Conservation (phyloP, 2,888 invertebrate species). For the Drosophila flavopinicola region DNA sequence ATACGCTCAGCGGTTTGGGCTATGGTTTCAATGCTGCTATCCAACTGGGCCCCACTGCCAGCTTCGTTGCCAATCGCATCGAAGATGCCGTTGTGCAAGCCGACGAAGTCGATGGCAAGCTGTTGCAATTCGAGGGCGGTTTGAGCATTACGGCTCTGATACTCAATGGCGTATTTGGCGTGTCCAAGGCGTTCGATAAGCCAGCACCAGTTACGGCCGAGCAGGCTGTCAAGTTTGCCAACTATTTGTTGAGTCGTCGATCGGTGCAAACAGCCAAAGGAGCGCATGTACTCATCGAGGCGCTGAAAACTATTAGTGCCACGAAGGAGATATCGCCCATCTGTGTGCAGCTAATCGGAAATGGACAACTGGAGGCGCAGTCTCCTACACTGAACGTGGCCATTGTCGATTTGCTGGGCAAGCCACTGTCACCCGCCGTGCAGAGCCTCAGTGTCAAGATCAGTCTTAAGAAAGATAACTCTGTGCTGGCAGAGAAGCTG, state of each 20-base stretch:
- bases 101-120: slow-evolving; percentile 95
- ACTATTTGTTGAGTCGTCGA: slow-evolving; percentile 94
- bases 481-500: slow-evolving; percentile 86
- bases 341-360: slow-evolving; percentile 91
- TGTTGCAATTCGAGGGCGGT: slow-evolving; percentile 96
- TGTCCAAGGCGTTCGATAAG: slow-evolving; percentile 87
- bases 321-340: slow-evolving; percentile 92
- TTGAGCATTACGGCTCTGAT: slow-evolving; percentile 90
- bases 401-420: slow-evolving; percentile 91
- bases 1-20: slow-evolving; percentile 91
- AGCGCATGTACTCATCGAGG: slow-evolving; percentile 91
- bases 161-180: slow-evolving; percentile 86
- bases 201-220: slow-evolving; percentile 89
- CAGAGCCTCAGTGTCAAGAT: slow-evolving; percentile 78
- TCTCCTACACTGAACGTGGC: slow-evolving; percentile 90
- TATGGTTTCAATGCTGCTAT: slow-evolving; percentile 93
- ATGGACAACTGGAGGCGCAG: slow-evolving; percentile 90
- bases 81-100: slow-evolving; percentile 97
- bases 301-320: slow-evolving; percentile 87
- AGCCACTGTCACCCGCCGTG: slow-evolving; percentile 85
- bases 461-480: slow-evolving; percentile 85
- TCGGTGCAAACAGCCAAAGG: slow-evolving; percentile 95
- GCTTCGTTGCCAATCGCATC: slow-evolving; percentile 89
- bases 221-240: slow-evolving; percentile 94
- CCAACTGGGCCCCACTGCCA: slow-evolving; percentile 87